Base-by-base conservation (phyloP, 2,797 vertebrate genomes). In the Enteromius unitaeniatus region DNA sequence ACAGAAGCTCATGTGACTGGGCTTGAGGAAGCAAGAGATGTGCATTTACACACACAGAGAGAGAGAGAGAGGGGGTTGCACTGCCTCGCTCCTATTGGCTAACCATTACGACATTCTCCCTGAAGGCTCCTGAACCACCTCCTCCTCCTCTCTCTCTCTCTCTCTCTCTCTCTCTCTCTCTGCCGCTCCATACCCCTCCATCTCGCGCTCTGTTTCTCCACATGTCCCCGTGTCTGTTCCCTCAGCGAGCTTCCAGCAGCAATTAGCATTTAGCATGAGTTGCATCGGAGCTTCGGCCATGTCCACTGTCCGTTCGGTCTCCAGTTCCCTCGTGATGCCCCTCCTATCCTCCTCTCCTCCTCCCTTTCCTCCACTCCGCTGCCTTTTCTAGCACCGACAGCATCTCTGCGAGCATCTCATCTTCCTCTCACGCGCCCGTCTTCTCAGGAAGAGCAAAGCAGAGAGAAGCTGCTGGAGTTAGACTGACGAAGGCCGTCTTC, bases 71-170 rank as follows among this genome's bases (percentile, higher is more conserved):
- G 82, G 89, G 90, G 91, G 82, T 93, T 96, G 91, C 93, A 93
- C 95, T 94, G 93, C 87, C 74, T 85, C 85, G 72, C 91, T 95
- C 84, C 94, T 90, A 98, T 98, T 99, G 97, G 97, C 91, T 95
- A 93, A 92, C 89, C 92, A 97, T 99, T 95, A 99, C 98, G 89
- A 92, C 98, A 95, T 96, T 93, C 88, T 95, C 95, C 94, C 93
- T 86, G 0, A 95, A 96, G 97, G 94, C 91, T 87, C 90, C 91
- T 89, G 15, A 51, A 74, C 86, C 89, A 86, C 89, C 89, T 81
- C 86, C 87, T 86, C 83, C 89, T 92, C 86, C 81, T 88, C 89
- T 85, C 89, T 86, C 85, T 87, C 85, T 84, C 84, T 87, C 90
- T 91, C 93, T 94, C 93, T 93, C 88, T 92, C 92, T 95, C 85